Percentiles rank a stretch among this genome's conserved stretches.
Conservation (phyloP, 2,113 vertebrate genomes). For the Catharus fuscescens region DNA sequence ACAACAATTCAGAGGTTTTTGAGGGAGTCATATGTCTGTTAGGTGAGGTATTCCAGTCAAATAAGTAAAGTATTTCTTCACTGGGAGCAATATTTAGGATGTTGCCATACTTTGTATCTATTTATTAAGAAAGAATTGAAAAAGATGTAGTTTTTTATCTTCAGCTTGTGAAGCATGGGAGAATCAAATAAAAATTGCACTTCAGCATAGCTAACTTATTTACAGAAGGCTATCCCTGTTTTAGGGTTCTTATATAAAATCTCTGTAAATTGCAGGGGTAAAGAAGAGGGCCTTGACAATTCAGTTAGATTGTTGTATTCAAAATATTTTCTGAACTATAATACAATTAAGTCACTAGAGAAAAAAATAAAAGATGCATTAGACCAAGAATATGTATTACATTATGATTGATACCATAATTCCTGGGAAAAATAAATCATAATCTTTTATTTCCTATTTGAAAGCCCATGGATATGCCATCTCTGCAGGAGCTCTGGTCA, state of each 20-base stretch:
- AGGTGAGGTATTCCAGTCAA: background rate
- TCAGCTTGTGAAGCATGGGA: background rate
- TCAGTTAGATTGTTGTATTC: background rate
- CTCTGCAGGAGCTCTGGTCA: background rate
- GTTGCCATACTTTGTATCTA: rapidly evolving
- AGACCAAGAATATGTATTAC: background rate
- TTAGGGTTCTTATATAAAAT: background rate
- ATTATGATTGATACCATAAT: background rate
- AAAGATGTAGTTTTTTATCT: background rate
- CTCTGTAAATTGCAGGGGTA: background rate
- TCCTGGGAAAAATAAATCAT: background rate
- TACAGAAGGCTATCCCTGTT: background rate
- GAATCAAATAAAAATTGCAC: background rate
- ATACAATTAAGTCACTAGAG: background rate
- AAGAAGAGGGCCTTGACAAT: background rate
- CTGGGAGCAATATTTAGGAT: background rate
- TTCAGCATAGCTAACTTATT: background rate
- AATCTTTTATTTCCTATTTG: background rate
- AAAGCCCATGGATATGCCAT: background rate
- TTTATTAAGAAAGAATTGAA: background rate
- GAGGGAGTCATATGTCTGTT: background rate
- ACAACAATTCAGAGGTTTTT: background rate
- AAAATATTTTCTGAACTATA: background rate
- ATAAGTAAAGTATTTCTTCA: background rate
- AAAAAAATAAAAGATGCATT: background rate